Percentiles rank a stretch among this genome's conserved stretches.
Conservation (phyloP, 2,888 invertebrate genomes). For the Esperia sulphurella region DNA sequence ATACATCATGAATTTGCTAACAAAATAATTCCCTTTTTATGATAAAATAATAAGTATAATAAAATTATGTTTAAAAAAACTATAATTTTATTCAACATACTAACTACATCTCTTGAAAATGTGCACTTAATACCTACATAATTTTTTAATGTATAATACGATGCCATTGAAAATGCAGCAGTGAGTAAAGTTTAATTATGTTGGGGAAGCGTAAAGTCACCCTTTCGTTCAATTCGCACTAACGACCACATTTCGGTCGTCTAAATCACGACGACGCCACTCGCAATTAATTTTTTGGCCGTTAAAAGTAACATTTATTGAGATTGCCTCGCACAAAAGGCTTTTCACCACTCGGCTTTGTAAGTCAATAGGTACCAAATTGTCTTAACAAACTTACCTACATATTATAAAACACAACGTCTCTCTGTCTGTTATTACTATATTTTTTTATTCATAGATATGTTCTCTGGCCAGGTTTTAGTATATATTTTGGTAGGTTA, state of each 20-base stretch:
- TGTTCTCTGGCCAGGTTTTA: too few species aligned
- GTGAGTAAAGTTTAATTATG: constrained; percentile 61
- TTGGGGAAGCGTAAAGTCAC: constrained; percentile 51
- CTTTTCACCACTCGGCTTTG: not conserved
- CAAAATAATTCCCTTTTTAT: too few species aligned
- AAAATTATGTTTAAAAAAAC: too few species aligned
- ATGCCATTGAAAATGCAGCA: constrained; percentile 7
- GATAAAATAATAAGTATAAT: too few species aligned
- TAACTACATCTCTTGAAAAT: not conserved
- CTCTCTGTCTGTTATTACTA: too few species aligned
- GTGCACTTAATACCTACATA: not conserved
- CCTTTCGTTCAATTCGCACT: constrained; percentile 66
- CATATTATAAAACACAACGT: too few species aligned
- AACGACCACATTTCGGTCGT: constrained; percentile 69
- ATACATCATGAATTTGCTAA: too few species aligned
- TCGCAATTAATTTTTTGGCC: constrained; percentile 69
- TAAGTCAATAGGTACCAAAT: too few species aligned
- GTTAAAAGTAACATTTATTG: constrained; percentile 20
- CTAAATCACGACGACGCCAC: constrained; percentile 65
- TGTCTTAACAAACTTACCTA: too few species aligned
- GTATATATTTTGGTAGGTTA: too few species aligned
- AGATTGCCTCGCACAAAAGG: constrained; percentile 4
- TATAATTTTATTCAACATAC: too few species aligned
- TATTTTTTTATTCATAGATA: too few species aligned
- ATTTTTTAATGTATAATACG: not conserved